Percentiles rank a stretch among this genome's conserved stretches.
phyloP scores from a whole-genome alignment of 2,888 invertebrate species.

The Himalopsyche anomala region DNA sequence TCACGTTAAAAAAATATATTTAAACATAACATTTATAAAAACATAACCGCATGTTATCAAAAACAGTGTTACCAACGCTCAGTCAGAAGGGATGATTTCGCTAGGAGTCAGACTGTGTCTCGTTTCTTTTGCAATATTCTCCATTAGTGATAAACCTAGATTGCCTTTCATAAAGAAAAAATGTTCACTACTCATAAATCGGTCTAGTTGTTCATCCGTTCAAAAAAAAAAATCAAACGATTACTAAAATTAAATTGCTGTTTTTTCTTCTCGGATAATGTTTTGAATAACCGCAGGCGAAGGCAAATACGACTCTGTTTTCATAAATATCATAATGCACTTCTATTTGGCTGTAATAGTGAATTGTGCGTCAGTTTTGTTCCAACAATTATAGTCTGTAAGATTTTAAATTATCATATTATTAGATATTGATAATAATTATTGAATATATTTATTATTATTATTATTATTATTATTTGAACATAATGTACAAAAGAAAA shows the following conservation, averaged over 20 bases:
- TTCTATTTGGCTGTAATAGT: slow-evolving; percentile 55
- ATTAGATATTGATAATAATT: slow-evolving; percentile 55
- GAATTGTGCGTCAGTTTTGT: slow-evolving; percentile 53
- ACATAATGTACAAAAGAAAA: slow-evolving; percentile 64
- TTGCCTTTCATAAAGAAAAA: slow-evolving; percentile 53
- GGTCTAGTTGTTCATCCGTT: slow-evolving; percentile 26
- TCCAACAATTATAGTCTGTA: slow-evolving; percentile 54
- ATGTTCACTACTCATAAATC: slow-evolving; percentile 37
- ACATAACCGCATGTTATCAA: slow-evolving; percentile 46
- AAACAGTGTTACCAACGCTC: slow-evolving; percentile 34
- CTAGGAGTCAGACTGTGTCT: background rate
- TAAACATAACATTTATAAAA: slow-evolving; percentile 41
- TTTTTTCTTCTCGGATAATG: slow-evolving; percentile 43
- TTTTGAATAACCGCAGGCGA: slow-evolving; percentile 23
- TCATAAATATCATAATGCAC: slow-evolving; percentile 45
- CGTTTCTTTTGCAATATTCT: slow-evolving; percentile 18
- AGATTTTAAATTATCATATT: slow-evolving; percentile 56
- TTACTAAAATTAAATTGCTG: slow-evolving; percentile 41
- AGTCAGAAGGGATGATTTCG: slow-evolving; percentile 29
- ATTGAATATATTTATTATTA: slow-evolving; percentile 50
- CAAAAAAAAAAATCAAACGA: background rate
- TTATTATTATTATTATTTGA: slow-evolving; percentile 59
- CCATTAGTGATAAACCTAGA: slow-evolving; percentile 53
- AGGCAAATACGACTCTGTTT: background rate
- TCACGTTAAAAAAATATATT: slow-evolving; percentile 44